Evolutionary conservation across 2,888 invertebrate species (phyloP), one percentile per base, ranked within the genome.

Genomic region (Euzophera pinguis): DNA sequence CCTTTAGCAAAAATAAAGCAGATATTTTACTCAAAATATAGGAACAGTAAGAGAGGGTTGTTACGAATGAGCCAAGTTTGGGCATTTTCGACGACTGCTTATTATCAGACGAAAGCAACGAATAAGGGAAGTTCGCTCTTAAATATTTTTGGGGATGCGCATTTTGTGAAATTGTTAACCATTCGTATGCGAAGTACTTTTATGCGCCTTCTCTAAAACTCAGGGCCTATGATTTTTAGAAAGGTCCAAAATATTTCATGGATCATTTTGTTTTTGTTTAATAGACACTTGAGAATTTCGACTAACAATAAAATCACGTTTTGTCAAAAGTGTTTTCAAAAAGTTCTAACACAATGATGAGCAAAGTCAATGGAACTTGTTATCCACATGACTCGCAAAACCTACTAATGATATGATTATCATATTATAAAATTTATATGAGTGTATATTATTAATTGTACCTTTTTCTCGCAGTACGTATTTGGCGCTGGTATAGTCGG

Each of bases 401-500:
- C n/a, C n/a, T n/a, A n/a, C n/a, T n/a, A n/a, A n/a, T n/a, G n/a
- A n/a, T n/a, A n/a, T n/a, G n/a, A n/a, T n/a, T n/a, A n/a, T n/a
- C n/a, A n/a, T n/a, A n/a, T n/a, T n/a, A n/a, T n/a, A n/a, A n/a
- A n/a, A n/a, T n/a, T n/a, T n/a, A n/a, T n/a, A n/a, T n/a, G n/a
- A n/a, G n/a, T n/a, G n/a, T n/a, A n/a, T n/a, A n/a, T n/a, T n/a
- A n/a, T n/a, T n/a, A 22, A 22, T 52, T 54, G 59, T 69, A 86
- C 88, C 82, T 81, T 86, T 69, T 80, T 83, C 60, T 82, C 76
- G 61, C 86, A 88, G 59, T 88, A 86, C 1, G 67, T 61, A 60
- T 84, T 84, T 0, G 86, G 84, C 0, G 84, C 64, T 10, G 87
- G 87, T 14, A 58, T 55, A 38, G 63, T 61, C 4, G 57, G 53